phyloP scores from a whole-genome alignment of 2,888 invertebrate genomes.

The Dione vanillae region DNA sequence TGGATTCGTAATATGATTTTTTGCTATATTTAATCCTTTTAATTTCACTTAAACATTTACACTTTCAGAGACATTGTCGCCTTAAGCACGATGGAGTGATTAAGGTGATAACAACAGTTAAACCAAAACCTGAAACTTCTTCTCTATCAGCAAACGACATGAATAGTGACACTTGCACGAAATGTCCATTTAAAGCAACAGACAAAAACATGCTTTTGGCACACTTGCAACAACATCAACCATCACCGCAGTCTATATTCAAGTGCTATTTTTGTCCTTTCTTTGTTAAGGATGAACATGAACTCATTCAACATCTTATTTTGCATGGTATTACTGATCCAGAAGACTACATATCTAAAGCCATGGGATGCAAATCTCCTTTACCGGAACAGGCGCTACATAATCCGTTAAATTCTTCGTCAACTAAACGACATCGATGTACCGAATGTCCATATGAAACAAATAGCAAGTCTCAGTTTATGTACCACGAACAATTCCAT shows the following conservation, averaged over 20 bases:
- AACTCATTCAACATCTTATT: slow-evolving; percentile 87
- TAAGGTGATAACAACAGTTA: slow-evolving; percentile 85
- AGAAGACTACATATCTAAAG: slow-evolving; percentile 80
- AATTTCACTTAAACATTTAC: not conserved
- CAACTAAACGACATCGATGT: slow-evolving; percentile 89
- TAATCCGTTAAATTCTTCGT: slow-evolving; percentile 55
- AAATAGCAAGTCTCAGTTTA: slow-evolving; percentile 93
- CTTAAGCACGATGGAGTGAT: slow-evolving; percentile 91
- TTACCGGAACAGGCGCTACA: slow-evolving; percentile 53
- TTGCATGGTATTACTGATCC: slow-evolving; percentile 86
- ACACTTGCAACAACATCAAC: slow-evolving; percentile 89
- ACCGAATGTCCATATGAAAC: slow-evolving; percentile 93
- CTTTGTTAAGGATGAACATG: slow-evolving; percentile 88
- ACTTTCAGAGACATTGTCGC: slow-evolving; percentile 89
- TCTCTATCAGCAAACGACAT: slow-evolving; percentile 61
- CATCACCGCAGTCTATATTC: slow-evolving; percentile 87
- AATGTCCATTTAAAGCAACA: slow-evolving; percentile 89
- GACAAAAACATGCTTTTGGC: slow-evolving; percentile 84
- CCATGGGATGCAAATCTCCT: slow-evolving; percentile 71
- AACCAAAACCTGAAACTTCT: slow-evolving; percentile 74
- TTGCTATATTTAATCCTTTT: too few species aligned
- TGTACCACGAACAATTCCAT: slow-evolving; percentile 95
- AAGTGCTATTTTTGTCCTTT: slow-evolving; percentile 93
- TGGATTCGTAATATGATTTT: too few species aligned
- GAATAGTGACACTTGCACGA: slow-evolving; percentile 82